A percentile compares a stretch with the other conserved stretches of the same genome.
phyloP scores from a whole-genome alignment of 2,113 vertebrate genomes.

The Cochlearius cochlearius region DNA sequence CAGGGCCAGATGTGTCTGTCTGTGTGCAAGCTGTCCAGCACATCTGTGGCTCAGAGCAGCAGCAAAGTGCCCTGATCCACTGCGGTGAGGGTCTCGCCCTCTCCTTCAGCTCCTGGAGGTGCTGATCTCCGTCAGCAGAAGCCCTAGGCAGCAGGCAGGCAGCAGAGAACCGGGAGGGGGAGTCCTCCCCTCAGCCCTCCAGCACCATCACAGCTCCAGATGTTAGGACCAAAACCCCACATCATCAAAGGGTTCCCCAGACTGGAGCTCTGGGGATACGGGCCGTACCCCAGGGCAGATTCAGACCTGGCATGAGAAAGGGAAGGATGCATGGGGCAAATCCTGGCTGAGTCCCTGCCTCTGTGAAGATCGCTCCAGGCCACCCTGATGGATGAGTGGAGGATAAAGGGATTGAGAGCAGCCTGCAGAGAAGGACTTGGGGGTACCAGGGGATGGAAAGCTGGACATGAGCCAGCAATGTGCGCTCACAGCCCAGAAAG shows the following conservation, averaged over 20 bases:
- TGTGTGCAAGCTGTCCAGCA: background rate
- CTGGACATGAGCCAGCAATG: too few relatives aligned
- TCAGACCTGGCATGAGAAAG: background rate
- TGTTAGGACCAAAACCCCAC: background rate
- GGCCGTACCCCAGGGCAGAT: background rate
- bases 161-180: background rate
- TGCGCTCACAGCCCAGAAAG: too few relatives aligned
- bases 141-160: background rate
- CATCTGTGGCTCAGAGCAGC: background rate
- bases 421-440: too few relatives aligned
- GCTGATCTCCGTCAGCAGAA: background rate
- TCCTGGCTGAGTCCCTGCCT: background rate
- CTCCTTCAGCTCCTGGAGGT: background rate
- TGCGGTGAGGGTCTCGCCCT: background rate
- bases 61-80: background rate
- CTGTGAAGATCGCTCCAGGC: background rate
- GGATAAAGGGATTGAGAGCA: too few relatives aligned
- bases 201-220: background rate
- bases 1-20: background rate
- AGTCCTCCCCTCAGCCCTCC: background rate
- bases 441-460: too few relatives aligned
- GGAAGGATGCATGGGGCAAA: background rate
- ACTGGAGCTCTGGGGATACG: background rate
- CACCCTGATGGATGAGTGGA: too few relatives aligned
- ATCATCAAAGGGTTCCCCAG: background rate